Percentiles rank a stretch among this genome's conserved stretches.
These are phyloP conservation scores for Dione juno DNA, from an alignment of 2,888 invertebrate species.

Conservation along the genomic window DNA sequence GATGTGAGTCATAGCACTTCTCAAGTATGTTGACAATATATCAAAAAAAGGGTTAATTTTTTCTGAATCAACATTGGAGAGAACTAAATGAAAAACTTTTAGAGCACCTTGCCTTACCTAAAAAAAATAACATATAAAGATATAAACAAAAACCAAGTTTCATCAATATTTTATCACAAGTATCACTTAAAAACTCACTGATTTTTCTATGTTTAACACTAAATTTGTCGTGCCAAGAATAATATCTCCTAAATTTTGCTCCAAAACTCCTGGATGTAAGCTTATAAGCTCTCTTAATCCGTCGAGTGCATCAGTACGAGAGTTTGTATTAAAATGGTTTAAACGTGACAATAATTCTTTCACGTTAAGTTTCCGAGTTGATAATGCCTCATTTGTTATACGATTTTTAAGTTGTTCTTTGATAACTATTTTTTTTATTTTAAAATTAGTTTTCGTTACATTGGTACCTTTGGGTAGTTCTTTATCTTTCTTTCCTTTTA, in stretches of 20 bases:
- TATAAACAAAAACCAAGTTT: not conserved
- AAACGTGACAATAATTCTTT: conserved; percentile 88
- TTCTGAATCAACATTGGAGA: conserved; percentile 67
- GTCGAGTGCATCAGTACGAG: conserved; percentile 85
- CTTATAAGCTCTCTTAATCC: conserved; percentile 83
- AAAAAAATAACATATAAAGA: conserved; percentile 39
- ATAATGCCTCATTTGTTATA: conserved; percentile 81
- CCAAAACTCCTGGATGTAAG: conserved; percentile 65
- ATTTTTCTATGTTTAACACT: conserved; percentile 88
- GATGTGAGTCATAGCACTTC: conserved; percentile 96
- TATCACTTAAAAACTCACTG: conserved; percentile 63
- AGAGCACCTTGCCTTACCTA: conserved; percentile 83
- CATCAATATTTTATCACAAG: not conserved
- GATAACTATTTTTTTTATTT: conserved; percentile 93
- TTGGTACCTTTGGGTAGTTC: conserved; percentile 94
- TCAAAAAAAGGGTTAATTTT: conserved; percentile 89
- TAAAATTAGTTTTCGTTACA: conserved; percentile 94
- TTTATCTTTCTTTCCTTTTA: conserved; percentile 92
- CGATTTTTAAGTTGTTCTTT: conserved; percentile 88
- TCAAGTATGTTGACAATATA: conserved; percentile 89
- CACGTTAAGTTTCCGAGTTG: conserved; percentile 86
- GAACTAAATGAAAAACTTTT: conserved; percentile 80
- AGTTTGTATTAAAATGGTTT: conserved; percentile 89
- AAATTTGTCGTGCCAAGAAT: conserved; percentile 87
- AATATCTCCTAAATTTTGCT: conserved; percentile 86